Percentiles rank a stretch among this genome's conserved stretches.
Evolutionary conservation across 1,140 invertebrate genomes (phyloP).

Genomic region (Musca vetustissima): DNA sequence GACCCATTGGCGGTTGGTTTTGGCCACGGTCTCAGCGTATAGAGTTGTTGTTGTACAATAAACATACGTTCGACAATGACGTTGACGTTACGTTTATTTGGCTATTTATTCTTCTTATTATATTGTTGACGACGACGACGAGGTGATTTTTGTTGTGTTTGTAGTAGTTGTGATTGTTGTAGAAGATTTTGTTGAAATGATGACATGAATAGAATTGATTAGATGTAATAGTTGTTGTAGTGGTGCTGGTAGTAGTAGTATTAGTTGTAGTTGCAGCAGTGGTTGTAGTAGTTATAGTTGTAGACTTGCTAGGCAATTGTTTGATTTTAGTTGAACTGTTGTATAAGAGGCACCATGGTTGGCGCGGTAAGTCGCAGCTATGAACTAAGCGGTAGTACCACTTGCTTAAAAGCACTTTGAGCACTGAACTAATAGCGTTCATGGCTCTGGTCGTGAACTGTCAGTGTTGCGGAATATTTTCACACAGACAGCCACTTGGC

Average conservation of each 20-base stretch:
- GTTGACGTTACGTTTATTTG: not conserved
- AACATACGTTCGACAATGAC: slow-evolving; percentile 1
- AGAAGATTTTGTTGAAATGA: no score
- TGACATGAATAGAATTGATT: no score
- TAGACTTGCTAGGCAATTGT: not conserved
- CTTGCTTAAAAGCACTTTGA: slow-evolving; percentile 35
- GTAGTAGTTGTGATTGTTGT: not conserved
- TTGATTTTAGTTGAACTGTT: not conserved
- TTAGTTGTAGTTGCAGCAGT: slow-evolving; percentile 24
- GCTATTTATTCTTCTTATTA: not conserved
- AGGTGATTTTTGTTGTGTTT: no score
- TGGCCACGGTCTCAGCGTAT: no score
- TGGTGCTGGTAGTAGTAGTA: not conserved
- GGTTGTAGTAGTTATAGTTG: slow-evolving; percentile 19
- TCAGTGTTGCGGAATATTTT: slow-evolving; percentile 28
- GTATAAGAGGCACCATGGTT: slow-evolving; percentile 14
- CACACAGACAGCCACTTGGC: slow-evolving; percentile 13
- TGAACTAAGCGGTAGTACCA: slow-evolving; percentile 26
- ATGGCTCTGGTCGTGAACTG: slow-evolving; percentile 47
- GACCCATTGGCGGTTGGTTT: no score
- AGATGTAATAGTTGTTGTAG: not conserved
- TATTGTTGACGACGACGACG: no score
- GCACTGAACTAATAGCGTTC: slow-evolving; percentile 36
- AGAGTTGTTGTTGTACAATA: slow-evolving; percentile 17
- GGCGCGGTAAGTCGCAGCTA: not conserved